These are phyloP conservation scores for Muscicapa adusta DNA, from an alignment of 2,113 vertebrate genomes.

Conservation along the genomic window DNA sequence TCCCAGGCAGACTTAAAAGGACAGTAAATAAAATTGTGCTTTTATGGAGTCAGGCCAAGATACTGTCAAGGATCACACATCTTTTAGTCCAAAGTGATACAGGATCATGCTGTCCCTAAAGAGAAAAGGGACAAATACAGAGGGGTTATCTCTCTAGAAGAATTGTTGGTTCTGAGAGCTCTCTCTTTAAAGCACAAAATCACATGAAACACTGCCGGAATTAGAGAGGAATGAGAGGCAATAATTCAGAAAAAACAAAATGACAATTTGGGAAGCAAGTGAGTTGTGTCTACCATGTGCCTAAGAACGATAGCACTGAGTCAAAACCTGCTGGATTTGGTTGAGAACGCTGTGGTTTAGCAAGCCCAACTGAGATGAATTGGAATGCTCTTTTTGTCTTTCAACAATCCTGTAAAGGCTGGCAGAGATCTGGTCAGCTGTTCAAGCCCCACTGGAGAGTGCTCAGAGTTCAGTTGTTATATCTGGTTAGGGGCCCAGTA, in stretches of 20 bases:
- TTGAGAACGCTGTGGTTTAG: conserved; percentile 32
- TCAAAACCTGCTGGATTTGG: conserved; percentile 35
- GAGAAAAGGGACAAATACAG: not conserved
- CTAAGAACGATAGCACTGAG: not conserved
- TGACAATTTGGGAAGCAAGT: not conserved
- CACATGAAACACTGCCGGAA: not conserved
- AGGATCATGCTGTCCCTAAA: not conserved
- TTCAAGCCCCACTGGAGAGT: not conserved
- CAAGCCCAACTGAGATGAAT: conserved; percentile 13
- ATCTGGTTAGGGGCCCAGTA: not conserved
- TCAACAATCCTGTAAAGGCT: not conserved
- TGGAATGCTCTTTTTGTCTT: conserved; percentile 33
- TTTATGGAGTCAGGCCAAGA: not conserved
- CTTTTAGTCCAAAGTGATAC: not conserved
- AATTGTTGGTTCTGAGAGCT: not conserved
- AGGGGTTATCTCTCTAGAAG: not conserved
- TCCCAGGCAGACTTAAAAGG: not conserved
- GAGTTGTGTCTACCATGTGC: conserved; percentile 11
- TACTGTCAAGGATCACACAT: not conserved
- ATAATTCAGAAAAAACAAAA: not conserved
- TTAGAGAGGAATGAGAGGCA: not conserved
- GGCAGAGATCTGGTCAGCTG: conserved; percentile 40
- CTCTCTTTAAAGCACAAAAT: not conserved
- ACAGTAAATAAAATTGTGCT: not conserved
- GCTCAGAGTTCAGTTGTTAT: not conserved